Evolutionary conservation across 2,888 invertebrate genomes (phyloP), one percentile per base, ranked within the genome.

Genomic region (Temnothorax ravouxi): DNA sequence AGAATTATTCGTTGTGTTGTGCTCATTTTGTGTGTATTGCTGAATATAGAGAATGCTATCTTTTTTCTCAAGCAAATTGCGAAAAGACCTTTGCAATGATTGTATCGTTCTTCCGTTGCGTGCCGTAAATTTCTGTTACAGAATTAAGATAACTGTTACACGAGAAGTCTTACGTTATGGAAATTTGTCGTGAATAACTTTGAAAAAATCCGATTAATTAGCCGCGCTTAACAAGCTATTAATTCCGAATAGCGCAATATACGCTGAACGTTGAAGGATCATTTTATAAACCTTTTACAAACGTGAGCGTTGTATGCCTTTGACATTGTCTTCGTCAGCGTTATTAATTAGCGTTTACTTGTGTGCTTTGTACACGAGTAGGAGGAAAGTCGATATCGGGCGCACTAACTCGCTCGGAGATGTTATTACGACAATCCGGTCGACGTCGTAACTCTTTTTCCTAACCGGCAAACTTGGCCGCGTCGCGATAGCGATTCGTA

Each of bases 271-370:
- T 54, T n/a, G 54, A 77, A 25, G 41, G n/a, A 77, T 44, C 25
- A 59, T 72, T 71, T 71, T 34, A n/a, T 11, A 13, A 71, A 72
- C 18, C 52, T 54, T 54, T 54, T 54, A 54, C 21, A 54, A 69
- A 77, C 29, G n/a, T 3, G 47, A 18, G 6, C 29, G 15, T 29
- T 67, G 54, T 44, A 15, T 34, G 11, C 54, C 54, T 69, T 29
- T 13, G 54, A 6, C 47, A 41, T 54, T 67, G 25, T 50, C 29
- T n/a, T 67, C 2, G 41, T 5, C 59, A 5, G 8, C 74, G 4
- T 69, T 25, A 72, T 80, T 72, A 72, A 80, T 80, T 72, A 80
- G 47, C 56, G 18, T 59, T 71, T n/a, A 3, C 47, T 75, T 52
- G 34, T 13, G 44, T 1, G 21, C n/a, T 54, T 56, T 56, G 44